Percentiles rank a stretch among this genome's conserved stretches.
Conservation (phyloP, 2,797 vertebrate genomes). For the Epinephelus malabaricus region DNA sequence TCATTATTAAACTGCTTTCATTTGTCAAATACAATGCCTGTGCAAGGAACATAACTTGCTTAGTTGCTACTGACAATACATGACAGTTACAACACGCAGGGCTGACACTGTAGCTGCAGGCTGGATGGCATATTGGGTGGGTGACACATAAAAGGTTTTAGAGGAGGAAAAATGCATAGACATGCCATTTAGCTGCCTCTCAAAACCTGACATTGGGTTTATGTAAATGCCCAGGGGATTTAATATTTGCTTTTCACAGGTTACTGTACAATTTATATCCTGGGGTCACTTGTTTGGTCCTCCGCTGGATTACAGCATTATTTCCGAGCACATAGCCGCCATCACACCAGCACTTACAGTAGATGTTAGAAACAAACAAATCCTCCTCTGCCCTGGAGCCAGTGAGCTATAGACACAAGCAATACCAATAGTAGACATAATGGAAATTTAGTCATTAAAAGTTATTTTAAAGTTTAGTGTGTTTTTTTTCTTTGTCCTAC, state of each 20-base stretch:
- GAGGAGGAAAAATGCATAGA: constrained; percentile 20
- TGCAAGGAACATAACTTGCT: neutral
- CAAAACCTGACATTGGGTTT: constrained; percentile 13
- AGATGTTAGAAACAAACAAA: constrained; percentile 15
- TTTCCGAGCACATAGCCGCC: constrained; percentile 21
- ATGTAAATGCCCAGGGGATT: neutral
- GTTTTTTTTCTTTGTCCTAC: neutral
- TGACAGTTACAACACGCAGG: constrained; percentile 1
- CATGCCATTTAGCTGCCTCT: constrained; percentile 26
- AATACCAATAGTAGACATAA: neutral
- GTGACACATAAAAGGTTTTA: neutral
- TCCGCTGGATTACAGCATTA: neutral
- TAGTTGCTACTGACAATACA: constrained; percentile 15
- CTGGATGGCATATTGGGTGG: neutral
- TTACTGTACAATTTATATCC: neutral
- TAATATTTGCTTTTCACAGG: neutral
- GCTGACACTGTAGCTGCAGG: constrained; percentile 10
- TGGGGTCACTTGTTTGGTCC: neutral
- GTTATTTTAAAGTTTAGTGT: neutral
- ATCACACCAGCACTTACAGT: neutral
- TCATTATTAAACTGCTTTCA: constrained; percentile 1
- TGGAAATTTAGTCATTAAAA: neutral
- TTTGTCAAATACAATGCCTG: neutral
- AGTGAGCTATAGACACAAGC: neutral
- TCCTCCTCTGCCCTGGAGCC: constrained; percentile 11